Percentiles rank a stretch among this genome's conserved stretches.
phyloP scores from a whole-genome alignment of 2,797 vertebrate species.

The Dipus sagitta region DNA sequence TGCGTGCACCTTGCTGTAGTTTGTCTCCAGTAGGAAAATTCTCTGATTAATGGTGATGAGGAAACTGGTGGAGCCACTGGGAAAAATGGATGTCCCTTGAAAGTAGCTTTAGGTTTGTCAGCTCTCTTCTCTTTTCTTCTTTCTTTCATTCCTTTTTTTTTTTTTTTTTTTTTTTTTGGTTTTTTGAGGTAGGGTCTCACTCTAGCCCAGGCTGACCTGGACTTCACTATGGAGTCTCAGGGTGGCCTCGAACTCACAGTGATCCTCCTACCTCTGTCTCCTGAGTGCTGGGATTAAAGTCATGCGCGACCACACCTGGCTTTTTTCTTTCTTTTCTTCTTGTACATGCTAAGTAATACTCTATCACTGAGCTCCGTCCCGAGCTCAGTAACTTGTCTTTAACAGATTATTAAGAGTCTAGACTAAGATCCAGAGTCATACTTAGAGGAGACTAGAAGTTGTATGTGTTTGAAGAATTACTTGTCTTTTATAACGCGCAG shows the following conservation, averaged over 20 bases:
- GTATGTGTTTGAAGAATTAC: neutral
- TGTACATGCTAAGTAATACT: neutral
- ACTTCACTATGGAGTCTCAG: no score
- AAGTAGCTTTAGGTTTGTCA: slow-evolving; percentile 49
- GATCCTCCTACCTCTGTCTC: no score
- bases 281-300: no score
- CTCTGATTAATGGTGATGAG: slow-evolving; percentile 35
- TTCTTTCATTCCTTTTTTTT: neutral
- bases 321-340: neutral
- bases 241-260: no score
- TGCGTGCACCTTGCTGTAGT: neutral
- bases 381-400: neutral
- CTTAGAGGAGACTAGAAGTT: slow-evolving; percentile 38
- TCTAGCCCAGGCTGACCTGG: no score
- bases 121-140: neutral
- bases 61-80: slow-evolving; percentile 13
- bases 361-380: neutral
- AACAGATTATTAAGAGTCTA: neutral
- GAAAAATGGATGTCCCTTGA: slow-evolving; percentile 38
- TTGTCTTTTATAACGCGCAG: slow-evolving; percentile 23
- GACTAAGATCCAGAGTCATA: slow-evolving; percentile 36
- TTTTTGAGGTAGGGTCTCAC: no score
- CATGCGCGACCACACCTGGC: neutral
- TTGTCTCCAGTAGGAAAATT: slow-evolving; percentile 47
- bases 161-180: neutral